phyloP scores from a whole-genome alignment of 1,140 invertebrate species.

The Andricus grossulariae region DNA sequence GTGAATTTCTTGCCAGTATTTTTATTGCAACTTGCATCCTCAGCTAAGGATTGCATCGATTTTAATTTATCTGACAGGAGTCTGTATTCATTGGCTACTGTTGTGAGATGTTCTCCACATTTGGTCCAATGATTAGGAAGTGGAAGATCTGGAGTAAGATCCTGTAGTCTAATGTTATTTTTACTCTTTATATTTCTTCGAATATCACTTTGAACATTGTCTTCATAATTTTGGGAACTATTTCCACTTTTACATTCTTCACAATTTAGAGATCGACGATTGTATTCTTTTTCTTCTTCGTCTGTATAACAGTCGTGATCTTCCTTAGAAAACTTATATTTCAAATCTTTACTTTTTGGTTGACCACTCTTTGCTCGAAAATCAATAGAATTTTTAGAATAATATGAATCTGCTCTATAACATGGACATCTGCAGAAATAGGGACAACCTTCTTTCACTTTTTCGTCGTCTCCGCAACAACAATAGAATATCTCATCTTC shows the following conservation, averaged over 20 bases:
- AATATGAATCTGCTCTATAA: not conserved
- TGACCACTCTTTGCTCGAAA: no score
- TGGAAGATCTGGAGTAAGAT: constrained; percentile 35
- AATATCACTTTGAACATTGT: not conserved
- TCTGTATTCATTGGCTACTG: constrained; percentile 42
- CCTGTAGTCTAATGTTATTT: not conserved
- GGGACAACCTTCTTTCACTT: not conserved
- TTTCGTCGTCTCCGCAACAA: not conserved
- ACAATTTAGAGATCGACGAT: not conserved
- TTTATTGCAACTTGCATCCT: constrained; percentile 17
- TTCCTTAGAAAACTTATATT: no score
- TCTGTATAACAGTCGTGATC: not conserved
- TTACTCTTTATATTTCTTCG: not conserved
- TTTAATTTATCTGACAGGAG: constrained; percentile 38
- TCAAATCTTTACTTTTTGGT: no score
- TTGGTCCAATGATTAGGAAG: constrained; percentile 36
- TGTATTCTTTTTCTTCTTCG: not conserved
- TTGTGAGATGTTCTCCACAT: constrained; percentile 33
- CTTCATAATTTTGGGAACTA: not conserved
- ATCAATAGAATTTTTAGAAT: no score
- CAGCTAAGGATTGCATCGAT: constrained; percentile 21
- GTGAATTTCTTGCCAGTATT: constrained; percentile 32
- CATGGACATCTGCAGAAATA: not conserved
- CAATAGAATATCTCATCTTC: not conserved
- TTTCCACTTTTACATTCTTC: not conserved